These are phyloP conservation scores for Rhopalosiphum padi DNA, from an alignment of 1,140 invertebrate genomes.

Conservation along the genomic window DNA sequence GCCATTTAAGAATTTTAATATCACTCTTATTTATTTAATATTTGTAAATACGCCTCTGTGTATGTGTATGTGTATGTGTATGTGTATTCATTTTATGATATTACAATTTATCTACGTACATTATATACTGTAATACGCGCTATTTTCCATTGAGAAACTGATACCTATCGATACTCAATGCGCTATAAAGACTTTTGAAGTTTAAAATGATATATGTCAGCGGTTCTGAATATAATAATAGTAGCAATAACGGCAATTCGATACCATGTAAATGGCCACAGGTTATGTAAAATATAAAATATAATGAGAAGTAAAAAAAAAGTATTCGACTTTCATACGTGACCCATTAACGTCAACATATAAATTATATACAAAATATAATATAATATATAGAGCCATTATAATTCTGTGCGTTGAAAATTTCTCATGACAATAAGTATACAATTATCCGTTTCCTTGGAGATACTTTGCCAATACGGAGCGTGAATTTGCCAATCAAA, in stretches of 20 bases:
- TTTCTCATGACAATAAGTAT: neutral
- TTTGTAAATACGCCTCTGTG: neutral
- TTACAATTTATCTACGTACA: neutral
- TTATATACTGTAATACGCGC: neutral
- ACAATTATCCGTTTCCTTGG: slow-evolving; percentile 34
- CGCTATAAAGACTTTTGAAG: neutral
- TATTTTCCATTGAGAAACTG: neutral
- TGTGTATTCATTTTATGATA: neutral
- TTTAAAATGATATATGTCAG: neutral
- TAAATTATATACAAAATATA: neutral
- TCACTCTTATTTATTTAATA: neutral
- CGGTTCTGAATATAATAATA: neutral
- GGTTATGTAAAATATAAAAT: neutral
- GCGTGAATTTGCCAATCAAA: neutral
- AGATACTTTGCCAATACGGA: neutral
- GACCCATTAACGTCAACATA: neutral
- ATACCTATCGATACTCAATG: neutral
- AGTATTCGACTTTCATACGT: neutral
- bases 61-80: neutral
- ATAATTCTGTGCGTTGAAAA: neutral
- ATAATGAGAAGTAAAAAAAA: neutral
- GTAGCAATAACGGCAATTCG: neutral
- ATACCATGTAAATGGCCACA: neutral
- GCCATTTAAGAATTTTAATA: neutral
- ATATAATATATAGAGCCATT: neutral